Evolutionary conservation across 2,888 invertebrate species (phyloP), one percentile per base, ranked within the genome.

Genomic region (Axea sp.): DNA sequence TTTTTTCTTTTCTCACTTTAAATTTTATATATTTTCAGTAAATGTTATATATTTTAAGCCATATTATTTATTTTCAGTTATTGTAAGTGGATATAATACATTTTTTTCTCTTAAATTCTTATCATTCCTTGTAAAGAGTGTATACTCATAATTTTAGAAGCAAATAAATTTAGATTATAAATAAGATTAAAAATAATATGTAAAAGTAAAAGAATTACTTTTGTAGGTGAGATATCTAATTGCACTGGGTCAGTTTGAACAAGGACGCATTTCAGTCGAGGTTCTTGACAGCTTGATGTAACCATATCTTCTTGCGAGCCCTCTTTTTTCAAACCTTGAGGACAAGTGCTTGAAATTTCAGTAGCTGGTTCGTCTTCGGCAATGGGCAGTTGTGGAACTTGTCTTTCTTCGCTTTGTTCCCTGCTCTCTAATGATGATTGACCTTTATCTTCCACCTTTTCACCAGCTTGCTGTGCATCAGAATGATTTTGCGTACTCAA

Each of bases 201-300:
- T n/a, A n/a, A n/a, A n/a, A n/a, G n/a, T n/a, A n/a, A n/a, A n/a
- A n/a, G n/a, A 37, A 12, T 57, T 71, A 47, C 73, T 47, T 73
- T 73, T 0, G 39, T 1, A 3, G 65, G 37, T 8, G 28, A 2
- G 11, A 49, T 74, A 71, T 85, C 86, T 17, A 80, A 39, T 65
- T 82, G 83, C 24, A 84, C 80, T 41, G 83, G 83, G 30, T 86
- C 86, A 1, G 86, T 86, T 53, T 86, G 86, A 6, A 86, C 81
- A 1, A 82, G 80, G 8, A 84, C 84, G 39, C 84, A 79, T 35
- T 86, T 86, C 0, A 81, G 80, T 65, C 86, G 78, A 14, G 88
- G 88, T 77, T 90, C 89, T 77, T 89, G 89, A 64, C 86, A 88
- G 49, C 89, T 89, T 1, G 90, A 90, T n/a, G 89, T 89, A 1